Conservation (phyloP, 2,888 invertebrate species). For the Panorpa germanica region DNA sequence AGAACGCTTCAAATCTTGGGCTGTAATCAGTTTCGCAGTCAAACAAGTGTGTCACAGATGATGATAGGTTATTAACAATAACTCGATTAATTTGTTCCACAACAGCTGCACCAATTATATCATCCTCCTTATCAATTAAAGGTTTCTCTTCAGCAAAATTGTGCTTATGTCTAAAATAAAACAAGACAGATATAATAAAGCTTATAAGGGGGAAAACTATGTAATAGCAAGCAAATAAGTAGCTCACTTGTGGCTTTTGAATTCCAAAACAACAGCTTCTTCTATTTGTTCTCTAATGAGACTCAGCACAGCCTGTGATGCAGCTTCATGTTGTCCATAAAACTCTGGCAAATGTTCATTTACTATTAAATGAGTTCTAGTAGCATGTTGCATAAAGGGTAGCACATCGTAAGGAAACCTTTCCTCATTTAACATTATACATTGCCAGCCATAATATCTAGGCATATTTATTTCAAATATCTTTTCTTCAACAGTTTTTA, state of each 20-base stretch:
- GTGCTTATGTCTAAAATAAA: constrained; percentile 17
- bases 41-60: constrained; percentile 37
- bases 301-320: constrained; percentile 27
- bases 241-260: constrained; percentile 33
- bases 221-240: constrained; percentile 3
- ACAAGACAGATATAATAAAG: constrained; percentile 10
- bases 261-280: constrained; percentile 43
- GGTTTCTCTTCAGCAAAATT: constrained; percentile 11
- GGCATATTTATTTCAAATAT: constrained; percentile 68
- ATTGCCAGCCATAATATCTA: constrained; percentile 58
- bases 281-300: constrained; percentile 37
- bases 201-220: constrained; percentile 9
- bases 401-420: constrained; percentile 44
- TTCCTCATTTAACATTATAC: constrained; percentile 38
- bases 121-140: constrained; percentile 20
- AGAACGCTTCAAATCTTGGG: constrained; percentile 70
- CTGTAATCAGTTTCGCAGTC: constrained; percentile 46
- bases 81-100: constrained; percentile 50
- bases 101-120: constrained; percentile 29
- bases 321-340: constrained; percentile 29
- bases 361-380: constrained; percentile 52
- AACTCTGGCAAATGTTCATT: constrained; percentile 35
- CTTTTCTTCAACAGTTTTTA: constrained; percentile 68
- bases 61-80: constrained; percentile 35
- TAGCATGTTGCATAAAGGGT: constrained; percentile 51